phyloP scores from a whole-genome alignment of 2,113 vertebrate genomes.

The Oriolus oriolus region DNA sequence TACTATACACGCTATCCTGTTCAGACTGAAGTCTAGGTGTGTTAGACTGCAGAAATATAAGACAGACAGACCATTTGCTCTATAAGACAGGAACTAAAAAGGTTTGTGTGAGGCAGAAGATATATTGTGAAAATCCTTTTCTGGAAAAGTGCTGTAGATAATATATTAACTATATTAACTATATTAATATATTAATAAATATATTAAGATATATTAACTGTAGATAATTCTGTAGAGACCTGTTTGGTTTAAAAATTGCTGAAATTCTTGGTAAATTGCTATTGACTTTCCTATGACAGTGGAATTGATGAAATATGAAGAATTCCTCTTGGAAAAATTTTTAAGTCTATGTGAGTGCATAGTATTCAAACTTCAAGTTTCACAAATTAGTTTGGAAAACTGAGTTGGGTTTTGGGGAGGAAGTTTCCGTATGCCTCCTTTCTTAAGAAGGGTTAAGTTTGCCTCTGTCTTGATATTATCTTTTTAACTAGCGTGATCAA shows the following conservation, averaged over 20 bases:
- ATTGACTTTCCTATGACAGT: neutral
- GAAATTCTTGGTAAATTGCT: neutral
- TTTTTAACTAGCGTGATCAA: neutral
- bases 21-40: neutral
- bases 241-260: neutral
- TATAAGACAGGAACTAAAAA: neutral
- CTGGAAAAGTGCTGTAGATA: neutral
- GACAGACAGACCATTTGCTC: neutral
- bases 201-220: neutral
- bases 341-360: neutral
- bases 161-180: too few relatives aligned
- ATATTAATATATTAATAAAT: too few relatives aligned
- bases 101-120: neutral
- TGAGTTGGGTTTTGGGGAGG: fast-evolving
- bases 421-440: neutral
- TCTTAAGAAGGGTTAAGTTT: neutral
- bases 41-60: neutral
- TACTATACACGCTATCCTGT: too few relatives aligned
- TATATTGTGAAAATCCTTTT: neutral
- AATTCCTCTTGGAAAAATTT: neutral
- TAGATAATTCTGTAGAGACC: neutral
- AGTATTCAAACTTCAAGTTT: neutral
- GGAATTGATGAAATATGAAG: neutral
- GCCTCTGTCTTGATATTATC: neutral
- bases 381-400: neutral